Evolutionary conservation across 2,797 vertebrate genomes (phyloP).

Genomic region (Melanotaenia pygmaea): DNA sequence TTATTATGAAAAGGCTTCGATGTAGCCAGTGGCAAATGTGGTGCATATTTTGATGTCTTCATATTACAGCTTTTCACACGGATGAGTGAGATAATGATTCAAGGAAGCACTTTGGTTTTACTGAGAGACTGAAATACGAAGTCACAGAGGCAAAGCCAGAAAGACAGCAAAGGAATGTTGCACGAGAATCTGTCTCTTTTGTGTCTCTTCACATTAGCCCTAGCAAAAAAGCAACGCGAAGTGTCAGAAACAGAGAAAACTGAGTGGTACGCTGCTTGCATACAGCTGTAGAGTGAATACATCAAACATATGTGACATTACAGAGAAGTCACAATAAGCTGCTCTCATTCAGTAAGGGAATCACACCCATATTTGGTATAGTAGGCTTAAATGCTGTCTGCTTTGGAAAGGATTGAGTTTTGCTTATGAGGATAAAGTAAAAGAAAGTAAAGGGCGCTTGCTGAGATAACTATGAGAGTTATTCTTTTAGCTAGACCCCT

Average conservation of each 20-base stretch:
- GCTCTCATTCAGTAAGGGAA: slow-evolving; percentile 7
- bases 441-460: background rate
- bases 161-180: slow-evolving; percentile 38
- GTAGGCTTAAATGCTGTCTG: background rate
- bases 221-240: slow-evolving; percentile 28
- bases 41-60: slow-evolving; percentile 7
- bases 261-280: slow-evolving; percentile 15
- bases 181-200: slow-evolving; percentile 28
- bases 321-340: slow-evolving; percentile 14
- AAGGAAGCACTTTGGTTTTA: slow-evolving; percentile 26
- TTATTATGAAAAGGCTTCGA: background rate
- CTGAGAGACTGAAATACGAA: slow-evolving; percentile 21
- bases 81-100: slow-evolving; percentile 36
- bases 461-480: background rate
- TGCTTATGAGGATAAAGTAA: slow-evolving; percentile 1
- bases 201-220: slow-evolving; percentile 32
- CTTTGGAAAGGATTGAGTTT: background rate
- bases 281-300: slow-evolving; percentile 21
- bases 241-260: slow-evolving; percentile 38
- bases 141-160: slow-evolving; percentile 24
- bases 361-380: background rate
- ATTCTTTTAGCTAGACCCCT: background rate
- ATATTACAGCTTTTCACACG: slow-evolving; percentile 5
- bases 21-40: background rate
- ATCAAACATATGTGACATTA: slow-evolving; percentile 21